Conservation (phyloP, 1,140 invertebrate species). For the Brachionus koreanus region DNA sequence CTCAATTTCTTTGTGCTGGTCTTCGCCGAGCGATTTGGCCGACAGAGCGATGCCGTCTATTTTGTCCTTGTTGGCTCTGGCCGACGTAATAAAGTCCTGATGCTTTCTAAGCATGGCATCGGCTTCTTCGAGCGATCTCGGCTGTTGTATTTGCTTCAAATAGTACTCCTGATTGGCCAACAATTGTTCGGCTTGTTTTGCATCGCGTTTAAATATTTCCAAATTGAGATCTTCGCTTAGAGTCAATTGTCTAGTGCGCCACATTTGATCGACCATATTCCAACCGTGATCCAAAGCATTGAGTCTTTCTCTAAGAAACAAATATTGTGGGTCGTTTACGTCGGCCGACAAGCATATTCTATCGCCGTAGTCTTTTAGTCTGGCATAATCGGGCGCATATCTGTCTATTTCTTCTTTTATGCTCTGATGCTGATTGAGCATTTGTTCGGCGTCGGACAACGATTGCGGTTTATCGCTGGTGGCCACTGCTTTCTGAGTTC, state of each 20-base stretch:
- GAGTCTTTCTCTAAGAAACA: constrained; percentile 91
- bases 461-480: constrained; percentile 90
- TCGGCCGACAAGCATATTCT: constrained; percentile 74
- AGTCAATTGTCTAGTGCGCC: constrained; percentile 92
- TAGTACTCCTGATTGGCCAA: constrained; percentile 95
- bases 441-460: constrained; percentile 83
- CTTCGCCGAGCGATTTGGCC: constrained; percentile 79
- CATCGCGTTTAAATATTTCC: constrained; percentile 92
- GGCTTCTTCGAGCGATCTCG: constrained; percentile 77
- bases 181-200: constrained; percentile 92
- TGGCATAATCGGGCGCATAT: constrained; percentile 91
- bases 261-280: constrained; percentile 98
- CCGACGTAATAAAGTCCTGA: constrained; percentile 96
- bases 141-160: constrained; percentile 67
- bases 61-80: constrained; percentile 99
- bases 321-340: constrained; percentile 85
- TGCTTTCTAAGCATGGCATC: constrained; percentile 94
- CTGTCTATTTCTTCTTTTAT: constrained; percentile 98
- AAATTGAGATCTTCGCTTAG: constrained; percentile 61
- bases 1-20: constrained; percentile 81
- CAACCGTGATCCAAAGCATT: constrained; percentile 96
- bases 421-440: constrained; percentile 88
- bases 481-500: constrained; percentile 88
- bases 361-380: constrained; percentile 99
- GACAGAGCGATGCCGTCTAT: constrained; percentile 90